Conservation (phyloP, 2,797 vertebrate genomes). For the Xiphorhynchus erythropygius region DNA sequence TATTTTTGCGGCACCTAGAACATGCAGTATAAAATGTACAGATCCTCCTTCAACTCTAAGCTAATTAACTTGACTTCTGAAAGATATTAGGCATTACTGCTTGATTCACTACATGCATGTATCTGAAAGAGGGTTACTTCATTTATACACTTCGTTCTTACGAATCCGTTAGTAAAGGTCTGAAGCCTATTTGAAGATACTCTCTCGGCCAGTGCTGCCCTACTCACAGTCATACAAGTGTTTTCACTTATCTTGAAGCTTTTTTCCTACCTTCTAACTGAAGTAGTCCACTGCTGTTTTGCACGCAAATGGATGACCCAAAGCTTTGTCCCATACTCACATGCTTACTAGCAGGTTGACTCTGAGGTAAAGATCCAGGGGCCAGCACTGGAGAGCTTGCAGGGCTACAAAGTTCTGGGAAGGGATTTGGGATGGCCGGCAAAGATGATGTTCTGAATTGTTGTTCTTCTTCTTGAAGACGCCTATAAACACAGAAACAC, state of each 20-base stretch:
- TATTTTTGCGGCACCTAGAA: neutral
- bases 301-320: neutral
- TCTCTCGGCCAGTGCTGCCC: neutral
- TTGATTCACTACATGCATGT: neutral
- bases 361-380: conserved; percentile 89
- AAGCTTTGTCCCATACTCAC: conserved; percentile 64
- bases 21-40: neutral
- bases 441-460: conserved; percentile 92
- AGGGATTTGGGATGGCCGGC: conserved; percentile 96
- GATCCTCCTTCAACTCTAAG: neutral
- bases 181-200: neutral
- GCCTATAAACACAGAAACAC: conserved; percentile 74
- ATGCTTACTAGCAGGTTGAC: conserved; percentile 79
- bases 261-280: neutral
- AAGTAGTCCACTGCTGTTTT: neutral
- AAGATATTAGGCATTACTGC: neutral
- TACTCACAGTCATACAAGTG: neutral
- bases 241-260: neutral
- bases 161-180: neutral
- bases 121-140: neutral
- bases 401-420: conserved; percentile 92
- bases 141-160: neutral
- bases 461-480: conserved; percentile 91
- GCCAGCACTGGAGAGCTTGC: conserved; percentile 86
- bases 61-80: neutral